These are phyloP conservation scores for Plectropomus leopardus DNA, from an alignment of 2,113 vertebrate genomes.

Conservation along the genomic window DNA sequence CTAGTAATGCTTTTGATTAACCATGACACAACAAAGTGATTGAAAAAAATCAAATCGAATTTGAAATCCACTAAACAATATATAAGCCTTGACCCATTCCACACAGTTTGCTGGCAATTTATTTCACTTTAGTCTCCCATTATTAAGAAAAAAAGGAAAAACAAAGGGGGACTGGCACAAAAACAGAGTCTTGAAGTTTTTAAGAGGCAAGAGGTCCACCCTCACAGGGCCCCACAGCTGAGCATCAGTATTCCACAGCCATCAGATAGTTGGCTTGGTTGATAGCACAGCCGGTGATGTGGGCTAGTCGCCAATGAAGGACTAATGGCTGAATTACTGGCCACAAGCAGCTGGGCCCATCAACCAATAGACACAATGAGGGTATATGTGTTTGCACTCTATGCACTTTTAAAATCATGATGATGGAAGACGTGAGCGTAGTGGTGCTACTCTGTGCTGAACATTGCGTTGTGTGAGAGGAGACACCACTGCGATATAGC, in stretches of 20 bases:
- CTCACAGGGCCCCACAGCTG: constrained; percentile 66
- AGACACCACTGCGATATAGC: constrained; percentile 32
- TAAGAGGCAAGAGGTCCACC: constrained; percentile 27
- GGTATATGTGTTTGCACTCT: constrained; percentile 40
- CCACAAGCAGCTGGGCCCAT: constrained; percentile 65
- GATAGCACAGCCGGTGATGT: constrained; percentile 64
- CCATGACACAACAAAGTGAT: background rate
- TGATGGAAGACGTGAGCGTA: constrained; percentile 2
- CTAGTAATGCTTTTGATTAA: constrained; percentile 2
- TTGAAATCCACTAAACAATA: background rate
- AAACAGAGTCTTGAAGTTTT: constrained; percentile 28
- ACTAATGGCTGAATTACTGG: constrained; percentile 70
- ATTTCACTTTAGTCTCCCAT: constrained; percentile 13
- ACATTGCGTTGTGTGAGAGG: background rate
- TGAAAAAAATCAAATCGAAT: background rate
- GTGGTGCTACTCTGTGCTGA: background rate
- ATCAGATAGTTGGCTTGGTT: constrained; percentile 59
- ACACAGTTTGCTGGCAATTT: constrained; percentile 29
- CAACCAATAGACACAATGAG: constrained; percentile 40
- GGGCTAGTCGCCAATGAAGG: constrained; percentile 58
- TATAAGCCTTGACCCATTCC: constrained; percentile 4
- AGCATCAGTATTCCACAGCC: constrained; percentile 76
- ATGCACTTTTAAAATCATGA: constrained; percentile 49
- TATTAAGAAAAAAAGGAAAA: constrained; percentile 5
- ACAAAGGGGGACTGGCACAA: constrained; percentile 26